These are phyloP conservation scores for Drosophila mercatorum DNA, from an alignment of 2,888 invertebrate genomes.

Conservation along the genomic window DNA sequence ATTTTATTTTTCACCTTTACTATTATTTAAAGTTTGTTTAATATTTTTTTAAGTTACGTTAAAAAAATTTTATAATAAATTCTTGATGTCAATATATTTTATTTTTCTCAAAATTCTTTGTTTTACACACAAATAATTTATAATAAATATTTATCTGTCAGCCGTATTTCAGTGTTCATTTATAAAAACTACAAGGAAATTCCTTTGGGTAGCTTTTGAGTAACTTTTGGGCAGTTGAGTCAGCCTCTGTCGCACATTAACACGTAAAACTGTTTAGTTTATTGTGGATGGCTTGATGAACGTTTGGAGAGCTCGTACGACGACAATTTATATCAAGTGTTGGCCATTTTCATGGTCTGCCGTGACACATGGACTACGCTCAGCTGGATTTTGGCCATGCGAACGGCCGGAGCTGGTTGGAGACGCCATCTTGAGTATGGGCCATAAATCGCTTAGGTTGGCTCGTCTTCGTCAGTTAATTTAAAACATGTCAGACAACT, in stretches of 20 bases:
- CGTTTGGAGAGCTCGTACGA: slow-evolving; percentile 23
- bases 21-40: too few species aligned
- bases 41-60: too few species aligned
- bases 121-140: background rate
- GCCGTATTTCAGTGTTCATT: background rate
- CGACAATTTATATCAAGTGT: slow-evolving; percentile 41
- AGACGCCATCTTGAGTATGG: slow-evolving; percentile 78
- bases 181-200: background rate
- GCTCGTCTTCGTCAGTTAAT: slow-evolving; percentile 83
- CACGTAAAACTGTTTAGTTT: background rate
- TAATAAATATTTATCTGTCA: background rate
- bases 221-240: background rate
- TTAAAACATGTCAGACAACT: slow-evolving; percentile 84
- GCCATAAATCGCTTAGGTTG: slow-evolving; percentile 80
- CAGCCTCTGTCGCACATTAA: background rate
- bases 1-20: too few species aligned
- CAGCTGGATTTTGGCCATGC: slow-evolving; percentile 32
- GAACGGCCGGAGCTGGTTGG: background rate
- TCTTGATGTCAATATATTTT: too few species aligned
- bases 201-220: background rate
- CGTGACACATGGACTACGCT: slow-evolving; percentile 18
- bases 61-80: background rate
- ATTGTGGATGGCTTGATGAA: background rate
- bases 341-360: slow-evolving; percentile 45
- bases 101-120: background rate